A percentile compares a stretch with the other conserved stretches of the same genome.
These are phyloP conservation scores for Eulemur macaco DNA, from an alignment of 2,113 vertebrate genomes.

Conservation along the genomic window DNA sequence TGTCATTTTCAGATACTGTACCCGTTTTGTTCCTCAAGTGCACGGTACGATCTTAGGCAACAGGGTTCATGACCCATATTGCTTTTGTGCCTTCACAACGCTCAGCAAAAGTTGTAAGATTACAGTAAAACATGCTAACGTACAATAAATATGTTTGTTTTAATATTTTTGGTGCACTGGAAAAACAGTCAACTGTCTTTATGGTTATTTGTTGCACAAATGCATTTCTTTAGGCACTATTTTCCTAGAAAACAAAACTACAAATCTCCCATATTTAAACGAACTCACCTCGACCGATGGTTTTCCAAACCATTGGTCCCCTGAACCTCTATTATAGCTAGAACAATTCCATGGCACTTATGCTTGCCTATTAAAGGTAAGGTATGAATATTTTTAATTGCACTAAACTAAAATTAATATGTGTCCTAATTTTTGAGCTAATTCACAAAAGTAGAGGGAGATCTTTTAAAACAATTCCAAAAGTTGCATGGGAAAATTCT, in stretches of 20 bases:
- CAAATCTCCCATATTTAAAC: not conserved
- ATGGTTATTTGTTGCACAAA: not conserved
- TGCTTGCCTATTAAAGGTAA: not conserved
- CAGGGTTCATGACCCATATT: not conserved
- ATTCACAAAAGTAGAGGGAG: constrained; percentile 3
- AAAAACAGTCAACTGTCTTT: not conserved
- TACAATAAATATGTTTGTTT: not conserved
- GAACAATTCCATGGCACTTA: not conserved
- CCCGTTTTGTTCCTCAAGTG: not conserved
- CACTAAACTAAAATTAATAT: not conserved
- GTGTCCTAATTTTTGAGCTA: not conserved
- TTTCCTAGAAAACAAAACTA: not conserved
- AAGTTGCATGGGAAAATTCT: not conserved
- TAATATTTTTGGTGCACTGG: not conserved
- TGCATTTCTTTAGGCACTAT: not conserved
- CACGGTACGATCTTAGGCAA: not conserved
- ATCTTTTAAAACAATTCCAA: not conserved
- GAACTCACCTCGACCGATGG: not conserved
- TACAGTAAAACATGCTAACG: not conserved
- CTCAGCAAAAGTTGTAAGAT: not conserved
- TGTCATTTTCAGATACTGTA: not conserved
- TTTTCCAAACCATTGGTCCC: not conserved
- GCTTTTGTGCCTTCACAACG: not conserved
- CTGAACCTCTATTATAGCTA: not conserved
- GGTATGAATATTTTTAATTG: constrained; percentile 39